These are phyloP conservation scores for Zaprionus africanus DNA, from an alignment of 1,140 invertebrate species.

Conservation along the genomic window DNA sequence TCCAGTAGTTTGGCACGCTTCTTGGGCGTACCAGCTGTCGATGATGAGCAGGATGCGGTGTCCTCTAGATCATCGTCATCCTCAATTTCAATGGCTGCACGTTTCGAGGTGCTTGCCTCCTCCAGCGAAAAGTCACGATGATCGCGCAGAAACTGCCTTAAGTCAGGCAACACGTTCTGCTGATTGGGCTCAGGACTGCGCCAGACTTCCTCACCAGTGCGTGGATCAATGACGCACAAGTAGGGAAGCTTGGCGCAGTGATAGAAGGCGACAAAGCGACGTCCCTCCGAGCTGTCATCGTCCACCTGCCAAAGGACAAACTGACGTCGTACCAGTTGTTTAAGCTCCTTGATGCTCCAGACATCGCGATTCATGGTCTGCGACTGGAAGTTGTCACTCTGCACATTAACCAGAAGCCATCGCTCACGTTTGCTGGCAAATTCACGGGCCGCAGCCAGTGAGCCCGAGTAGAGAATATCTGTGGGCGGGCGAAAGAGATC, in stretches of 20 bases:
- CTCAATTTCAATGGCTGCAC: conserved; percentile 48
- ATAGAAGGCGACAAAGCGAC: conserved; percentile 90
- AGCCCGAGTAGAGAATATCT: conserved; percentile 89
- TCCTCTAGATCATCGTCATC: conserved; percentile 50
- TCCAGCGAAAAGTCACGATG: conserved; percentile 69
- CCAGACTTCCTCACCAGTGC: conserved; percentile 88
- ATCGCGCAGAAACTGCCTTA: conserved; percentile 69
- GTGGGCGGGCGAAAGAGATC: conserved; percentile 91
- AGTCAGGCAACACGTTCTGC: conserved; percentile 63
- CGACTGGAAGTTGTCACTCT: conserved; percentile 91
- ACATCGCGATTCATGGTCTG: conserved; percentile 92
- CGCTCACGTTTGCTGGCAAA: conserved; percentile 87
- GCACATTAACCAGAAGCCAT: conserved; percentile 92
- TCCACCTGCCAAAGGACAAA: conserved; percentile 93
- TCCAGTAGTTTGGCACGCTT: conserved; percentile 71
- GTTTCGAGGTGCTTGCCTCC: conserved; percentile 68
- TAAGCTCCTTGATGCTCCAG: conserved; percentile 89
- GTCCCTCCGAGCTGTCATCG: conserved; percentile 89
- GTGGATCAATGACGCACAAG: conserved; percentile 90
- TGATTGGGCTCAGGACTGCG: conserved; percentile 69
- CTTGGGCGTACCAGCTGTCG: conserved; percentile 54
- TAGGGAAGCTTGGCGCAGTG: conserved; percentile 89
- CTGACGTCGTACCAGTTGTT: conserved; percentile 88
- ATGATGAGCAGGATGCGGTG: conserved; percentile 42
- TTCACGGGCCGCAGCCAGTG: conserved; percentile 88